Base-by-base conservation (phyloP, 2,888 invertebrate species). In the Leptopilina myrica region DNA sequence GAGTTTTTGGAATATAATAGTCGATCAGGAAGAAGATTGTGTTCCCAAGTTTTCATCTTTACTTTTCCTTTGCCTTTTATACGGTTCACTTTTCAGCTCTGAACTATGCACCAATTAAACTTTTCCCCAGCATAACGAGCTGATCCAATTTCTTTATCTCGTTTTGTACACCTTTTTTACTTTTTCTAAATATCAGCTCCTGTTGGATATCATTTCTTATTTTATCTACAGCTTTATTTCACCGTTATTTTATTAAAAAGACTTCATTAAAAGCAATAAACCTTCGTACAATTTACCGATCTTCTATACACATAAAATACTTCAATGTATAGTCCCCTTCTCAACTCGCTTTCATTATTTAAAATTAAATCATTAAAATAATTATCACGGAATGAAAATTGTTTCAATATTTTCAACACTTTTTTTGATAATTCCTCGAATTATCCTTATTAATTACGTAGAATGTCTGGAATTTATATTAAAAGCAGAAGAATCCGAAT, bases 81-180 rank as follows among this genome's bases (percentile, higher is more conserved):
- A 49, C 26, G 20, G 14, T 69, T 69, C 49, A 69, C 46, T 69
- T 46, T 49, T 49, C 49, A 11, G 20, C 12, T 49, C 49, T 69
- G 69, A 53, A 46, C 49, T 69, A 26, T 67, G 46, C 67, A 69
- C 26, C 69, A 69, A 69, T 69, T 69, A 69, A 46, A 69, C 12
- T 69, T 69, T 69, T 20, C 26, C 53, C 5, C 46, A 11, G 12
- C 46, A 69, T 69, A 69, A 69, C 69, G 26, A 69, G 49, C 67
- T 3, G 12, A 12, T 67, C 67, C 65, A 64, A 64, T 26, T 64
- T 64, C 64, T 26, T 64, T 26, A 11, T 20, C 26, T 65, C 12
- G 9, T 49, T 46, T 12, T 49, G 20, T 49, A 20, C 46, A 20
- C 9, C 2, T n/a, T 33, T 46, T 67, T 67, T 26, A 12, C 11